phyloP scores from a whole-genome alignment of 2,797 vertebrate genomes.

The Epinephelus awoara region DNA sequence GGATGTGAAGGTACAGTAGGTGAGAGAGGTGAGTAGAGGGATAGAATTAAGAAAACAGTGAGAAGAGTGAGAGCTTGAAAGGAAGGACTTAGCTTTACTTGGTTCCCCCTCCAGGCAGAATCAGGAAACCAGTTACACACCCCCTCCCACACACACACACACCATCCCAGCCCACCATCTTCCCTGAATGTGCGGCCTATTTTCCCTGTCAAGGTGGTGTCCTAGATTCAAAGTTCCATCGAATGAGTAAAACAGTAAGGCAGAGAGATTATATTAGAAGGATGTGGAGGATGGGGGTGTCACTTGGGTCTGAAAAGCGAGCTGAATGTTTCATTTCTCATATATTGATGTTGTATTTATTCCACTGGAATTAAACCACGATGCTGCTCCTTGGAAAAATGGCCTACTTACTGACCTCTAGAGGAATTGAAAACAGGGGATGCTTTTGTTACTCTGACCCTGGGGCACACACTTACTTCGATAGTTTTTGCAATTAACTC shows the following conservation, averaged over 20 bases:
- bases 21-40: slow-evolving; percentile 35
- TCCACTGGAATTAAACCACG: slow-evolving; percentile 27
- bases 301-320: slow-evolving; percentile 32
- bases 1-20: slow-evolving; percentile 12
- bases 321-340: slow-evolving; percentile 28
- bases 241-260: slow-evolving; percentile 70
- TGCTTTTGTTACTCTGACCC: slow-evolving; percentile 39
- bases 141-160: slow-evolving; percentile 34
- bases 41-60: slow-evolving; percentile 37
- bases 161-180: slow-evolving; percentile 61
- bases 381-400: neutral
- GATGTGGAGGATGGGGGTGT: slow-evolving; percentile 55
- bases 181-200: slow-evolving; percentile 80
- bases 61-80: slow-evolving; percentile 55
- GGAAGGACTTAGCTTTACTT: slow-evolving; percentile 58
- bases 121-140: slow-evolving; percentile 65
- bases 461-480: neutral
- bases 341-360: slow-evolving; percentile 1
- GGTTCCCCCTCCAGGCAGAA: slow-evolving; percentile 69
- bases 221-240: slow-evolving; percentile 83
- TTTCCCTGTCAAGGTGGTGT: slow-evolving; percentile 84
- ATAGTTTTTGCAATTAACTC: slow-evolving; percentile 39
- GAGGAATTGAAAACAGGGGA: slow-evolving; percentile 11
- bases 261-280: slow-evolving; percentile 55
- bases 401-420: slow-evolving; percentile 24